Evolutionary conservation across 1,140 invertebrate genomes (phyloP), one percentile per base, ranked within the genome.

Genomic region (Drosophila grimshawi): DNA sequence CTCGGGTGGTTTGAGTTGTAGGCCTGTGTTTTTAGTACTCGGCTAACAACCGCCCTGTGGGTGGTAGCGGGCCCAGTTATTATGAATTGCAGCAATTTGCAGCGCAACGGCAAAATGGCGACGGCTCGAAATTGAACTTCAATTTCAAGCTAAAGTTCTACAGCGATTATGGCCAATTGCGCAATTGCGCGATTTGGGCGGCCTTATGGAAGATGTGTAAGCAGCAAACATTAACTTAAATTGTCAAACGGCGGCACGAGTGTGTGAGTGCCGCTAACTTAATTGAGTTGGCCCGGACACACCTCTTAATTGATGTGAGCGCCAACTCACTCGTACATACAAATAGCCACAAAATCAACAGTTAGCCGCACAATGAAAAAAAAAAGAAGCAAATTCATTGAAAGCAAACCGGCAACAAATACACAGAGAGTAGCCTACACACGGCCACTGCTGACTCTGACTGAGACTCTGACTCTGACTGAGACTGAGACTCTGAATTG

Each of bases 1-100:
- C 69, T 65, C 43, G 61, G 73, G 76, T 77, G 81, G 73, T 65
- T 78, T 62, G 65, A 49, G 59, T 37, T 41, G 56, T 65, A 11
- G 30, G 56, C 30, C 37, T 59, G 59, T 4, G 19, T 61, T 63
- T 82, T 79, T 80, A 78, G 70, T 72, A 45, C 35, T 27, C 48
- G 64, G 52, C 70, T 89, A 71, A 88, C 80, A 76, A 83, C 73
- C 77, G 78, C 85, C 85, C 85, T 85, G 85, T 89, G 85, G 85
- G 85, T 89, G 85, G 85, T 76, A 89, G 75, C 86, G 81, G 70
- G 70, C 81, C 64, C 77, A 78, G 85, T 88, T 88, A 88, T 88
- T 89, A 88, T 81, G 78, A 89, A 88, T 89, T 81, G 81, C 85
- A 73, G 80, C 80, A 89, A 88, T 78, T 88, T 88, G 69, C 74